phyloP scores from a whole-genome alignment of 2,113 vertebrate species.

The Vulpes ferrilata region DNA sequence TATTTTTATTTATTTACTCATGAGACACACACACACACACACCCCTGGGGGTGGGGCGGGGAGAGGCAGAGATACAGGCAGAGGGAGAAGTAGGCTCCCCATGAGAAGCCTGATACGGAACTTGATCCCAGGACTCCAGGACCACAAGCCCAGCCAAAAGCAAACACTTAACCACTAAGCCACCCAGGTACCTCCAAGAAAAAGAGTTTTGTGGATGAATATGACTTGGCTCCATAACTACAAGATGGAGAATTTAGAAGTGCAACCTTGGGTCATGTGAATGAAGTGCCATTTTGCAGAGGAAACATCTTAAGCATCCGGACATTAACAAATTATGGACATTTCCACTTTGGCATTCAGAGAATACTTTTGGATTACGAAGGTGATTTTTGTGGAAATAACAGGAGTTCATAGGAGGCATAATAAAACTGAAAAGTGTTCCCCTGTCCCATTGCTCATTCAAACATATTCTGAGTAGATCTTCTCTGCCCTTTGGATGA shows the following conservation, averaged over 20 bases:
- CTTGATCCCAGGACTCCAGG: no score
- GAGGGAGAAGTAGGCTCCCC: no score
- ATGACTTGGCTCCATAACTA: not conserved
- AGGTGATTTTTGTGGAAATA: not conserved
- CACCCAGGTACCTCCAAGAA: not conserved
- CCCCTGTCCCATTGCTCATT: not conserved
- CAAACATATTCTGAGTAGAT: not conserved
- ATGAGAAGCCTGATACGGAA: no score
- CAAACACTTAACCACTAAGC: no score
- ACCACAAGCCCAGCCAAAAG: no score
- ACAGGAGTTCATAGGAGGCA: not conserved
- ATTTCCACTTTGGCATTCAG: slow-evolving; percentile 38
- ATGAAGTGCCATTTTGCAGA: not conserved
- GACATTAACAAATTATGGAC: not conserved
- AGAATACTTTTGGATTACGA: slow-evolving; percentile 20
- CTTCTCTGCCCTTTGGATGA: not conserved
- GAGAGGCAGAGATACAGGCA: no score
- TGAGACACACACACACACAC: no score
- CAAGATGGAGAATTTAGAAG: not conserved
- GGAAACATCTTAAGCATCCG: not conserved
- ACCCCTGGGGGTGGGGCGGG: no score
- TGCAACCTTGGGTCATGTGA: not conserved
- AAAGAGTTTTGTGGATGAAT: not conserved
- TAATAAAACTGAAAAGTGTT: not conserved
- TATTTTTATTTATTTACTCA: no score